Evolutionary conservation across 2,888 invertebrate species (phyloP), one percentile per base, ranked within the genome.

Genomic region (Xanthia icteritia): DNA sequence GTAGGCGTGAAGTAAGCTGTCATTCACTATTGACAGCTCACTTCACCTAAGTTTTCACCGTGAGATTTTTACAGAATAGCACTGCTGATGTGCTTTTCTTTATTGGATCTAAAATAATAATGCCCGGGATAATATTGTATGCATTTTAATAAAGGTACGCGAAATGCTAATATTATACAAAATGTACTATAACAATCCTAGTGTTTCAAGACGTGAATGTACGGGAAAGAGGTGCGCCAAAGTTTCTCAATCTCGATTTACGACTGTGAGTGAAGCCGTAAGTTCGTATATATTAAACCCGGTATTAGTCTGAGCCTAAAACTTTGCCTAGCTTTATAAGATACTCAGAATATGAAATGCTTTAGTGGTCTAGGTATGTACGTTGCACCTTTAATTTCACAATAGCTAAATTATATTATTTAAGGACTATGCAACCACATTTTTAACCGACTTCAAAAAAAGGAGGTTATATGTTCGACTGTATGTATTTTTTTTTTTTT

Each of bases 231-330:
- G 72, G 68, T 69, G 39, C 73, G 23, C 60, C 65, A 68, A 87
- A 88, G 78, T 88, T 88, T 84, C 77, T 79, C 76, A 85, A 87
- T 87, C 85, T 85, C 74, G 76, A 87, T 88, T 88, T 87, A 88
- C 72, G 88, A 78, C 61, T 77, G 66, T 51, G n/a, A 75, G 72
- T 73, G 54, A 72, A 77, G 74, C 54, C 56, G 45, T 76, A 78
- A 88, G 76, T 83, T 86, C 60, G 81, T 79, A 85, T 82, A 79
- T 84, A 86, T 88, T 87, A 86, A 81, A 86, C 64, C 73, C 78
- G 36, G 76, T 78, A 76, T 82, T 74, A 84, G 76, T 77, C 60
- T 73, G 45, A 69, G 65, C 51, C 58, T 60, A 51, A 77, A 88
- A 86, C 86, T 85, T 88, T 68, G 20, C 64, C 72, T 69, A 64